Evolutionary conservation across 2,113 vertebrate species (phyloP).

Genomic region (Pholis gunnellus): DNA sequence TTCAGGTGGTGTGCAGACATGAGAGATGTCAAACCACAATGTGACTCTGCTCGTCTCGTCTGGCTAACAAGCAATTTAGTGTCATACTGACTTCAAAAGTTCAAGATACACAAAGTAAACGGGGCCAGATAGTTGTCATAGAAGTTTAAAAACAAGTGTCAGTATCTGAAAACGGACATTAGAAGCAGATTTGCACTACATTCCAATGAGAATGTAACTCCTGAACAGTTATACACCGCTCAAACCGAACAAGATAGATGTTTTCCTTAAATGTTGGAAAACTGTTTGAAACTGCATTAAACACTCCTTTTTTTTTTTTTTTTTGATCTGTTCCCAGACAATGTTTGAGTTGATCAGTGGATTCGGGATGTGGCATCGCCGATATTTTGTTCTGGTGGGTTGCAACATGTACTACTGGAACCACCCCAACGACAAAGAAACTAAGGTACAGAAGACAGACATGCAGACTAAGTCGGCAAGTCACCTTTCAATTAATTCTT

Average conservation of each 20-base stretch:
- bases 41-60: background rate
- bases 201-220: background rate
- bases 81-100: background rate
- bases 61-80: background rate
- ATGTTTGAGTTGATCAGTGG: conserved; percentile 86
- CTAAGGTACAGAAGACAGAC: conserved; percentile 70
- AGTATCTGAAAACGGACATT: background rate
- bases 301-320: background rate
- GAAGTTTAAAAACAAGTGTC: background rate
- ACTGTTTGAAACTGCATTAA: background rate
- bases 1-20: background rate
- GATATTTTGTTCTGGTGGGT: conserved; percentile 81
- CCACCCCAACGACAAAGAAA: conserved; percentile 81
- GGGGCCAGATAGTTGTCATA: background rate
- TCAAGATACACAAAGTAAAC: background rate
- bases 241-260: background rate
- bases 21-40: background rate
- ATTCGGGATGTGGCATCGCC: conserved; percentile 84
- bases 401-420: conserved; percentile 82
- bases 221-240: background rate
- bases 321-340: conserved; percentile 73
- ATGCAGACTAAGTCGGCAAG: accelerated
- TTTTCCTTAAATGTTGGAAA: background rate
- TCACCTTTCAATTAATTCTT: background rate
- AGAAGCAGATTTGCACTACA: background rate